phyloP scores from a whole-genome alignment of 2,797 vertebrate species.

The Phoeniculus purpureus region DNA sequence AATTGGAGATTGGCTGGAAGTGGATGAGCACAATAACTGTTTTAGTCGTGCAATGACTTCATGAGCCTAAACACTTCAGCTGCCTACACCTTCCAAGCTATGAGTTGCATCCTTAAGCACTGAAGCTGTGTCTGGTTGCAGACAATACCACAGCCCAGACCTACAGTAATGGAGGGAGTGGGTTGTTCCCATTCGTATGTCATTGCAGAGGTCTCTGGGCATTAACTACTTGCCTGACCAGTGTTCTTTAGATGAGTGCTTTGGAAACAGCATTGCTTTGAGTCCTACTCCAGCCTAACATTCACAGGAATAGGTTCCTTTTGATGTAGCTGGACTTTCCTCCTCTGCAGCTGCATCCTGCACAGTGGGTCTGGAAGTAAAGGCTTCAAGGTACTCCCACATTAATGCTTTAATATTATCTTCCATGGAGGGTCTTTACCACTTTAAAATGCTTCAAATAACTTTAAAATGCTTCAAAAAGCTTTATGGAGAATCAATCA shows the following conservation, averaged over 20 bases:
- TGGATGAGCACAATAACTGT: constrained; percentile 42
- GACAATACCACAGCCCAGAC: not conserved
- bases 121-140: constrained; percentile 13
- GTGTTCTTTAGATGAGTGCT: constrained; percentile 6
- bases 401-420: not conserved
- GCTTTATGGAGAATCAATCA: not conserved
- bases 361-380: not conserved
- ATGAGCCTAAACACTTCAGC: constrained; percentile 44
- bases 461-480: not conserved
- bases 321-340: not conserved
- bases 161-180: constrained; percentile 1
- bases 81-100: constrained; percentile 53
- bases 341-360: not conserved
- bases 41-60: constrained; percentile 69
- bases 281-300: not conserved
- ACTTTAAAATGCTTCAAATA: not conserved
- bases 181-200: constrained; percentile 39
- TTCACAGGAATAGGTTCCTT: not conserved
- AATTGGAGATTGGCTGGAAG: constrained; percentile 64
- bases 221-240: constrained; percentile 25
- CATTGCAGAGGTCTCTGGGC: constrained; percentile 36
- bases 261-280: constrained; percentile 8
- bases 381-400: not conserved
- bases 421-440: not conserved
- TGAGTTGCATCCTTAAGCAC: constrained; percentile 36